Evolutionary conservation across 2,113 vertebrate genomes (phyloP).

Genomic region (Chauna torquata): DNA sequence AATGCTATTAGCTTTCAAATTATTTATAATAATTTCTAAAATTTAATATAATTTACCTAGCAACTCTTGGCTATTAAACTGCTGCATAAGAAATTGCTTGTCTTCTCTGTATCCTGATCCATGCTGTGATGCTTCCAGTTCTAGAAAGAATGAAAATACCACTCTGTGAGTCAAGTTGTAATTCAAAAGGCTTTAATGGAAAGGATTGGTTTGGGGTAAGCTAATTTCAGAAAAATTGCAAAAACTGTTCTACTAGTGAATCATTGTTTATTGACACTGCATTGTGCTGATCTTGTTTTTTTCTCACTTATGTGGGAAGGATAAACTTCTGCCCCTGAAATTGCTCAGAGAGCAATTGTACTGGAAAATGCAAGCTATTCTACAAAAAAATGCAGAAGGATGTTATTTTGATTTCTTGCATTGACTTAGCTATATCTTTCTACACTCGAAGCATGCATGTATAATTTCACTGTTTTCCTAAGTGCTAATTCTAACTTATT

Average conservation of each 20-base stretch:
- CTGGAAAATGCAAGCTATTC: background rate
- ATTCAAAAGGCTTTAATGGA: background rate
- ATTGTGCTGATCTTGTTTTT: background rate
- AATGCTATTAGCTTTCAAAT: background rate
- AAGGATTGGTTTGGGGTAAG: background rate
- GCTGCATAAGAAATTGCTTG: background rate
- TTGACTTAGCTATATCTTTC: background rate
- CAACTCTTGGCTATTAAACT: background rate
- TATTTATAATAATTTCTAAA: background rate
- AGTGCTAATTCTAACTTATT: background rate
- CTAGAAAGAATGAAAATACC: background rate
- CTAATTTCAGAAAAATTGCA: background rate
- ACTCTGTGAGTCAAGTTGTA: background rate
- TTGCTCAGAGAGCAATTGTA: background rate
- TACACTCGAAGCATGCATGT: fast-evolving
- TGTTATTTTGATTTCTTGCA: background rate
- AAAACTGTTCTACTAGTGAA: background rate
- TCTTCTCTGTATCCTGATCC: background rate
- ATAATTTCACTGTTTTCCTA: background rate
- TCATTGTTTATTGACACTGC: background rate
- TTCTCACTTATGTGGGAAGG: background rate
- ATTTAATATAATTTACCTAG: background rate
- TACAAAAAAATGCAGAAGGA: background rate
- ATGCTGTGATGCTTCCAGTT: background rate
- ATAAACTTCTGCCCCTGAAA: background rate